These are phyloP conservation scores for Dendrolimus punctatus DNA, from an alignment of 1,140 invertebrate genomes.

Conservation along the genomic window DNA sequence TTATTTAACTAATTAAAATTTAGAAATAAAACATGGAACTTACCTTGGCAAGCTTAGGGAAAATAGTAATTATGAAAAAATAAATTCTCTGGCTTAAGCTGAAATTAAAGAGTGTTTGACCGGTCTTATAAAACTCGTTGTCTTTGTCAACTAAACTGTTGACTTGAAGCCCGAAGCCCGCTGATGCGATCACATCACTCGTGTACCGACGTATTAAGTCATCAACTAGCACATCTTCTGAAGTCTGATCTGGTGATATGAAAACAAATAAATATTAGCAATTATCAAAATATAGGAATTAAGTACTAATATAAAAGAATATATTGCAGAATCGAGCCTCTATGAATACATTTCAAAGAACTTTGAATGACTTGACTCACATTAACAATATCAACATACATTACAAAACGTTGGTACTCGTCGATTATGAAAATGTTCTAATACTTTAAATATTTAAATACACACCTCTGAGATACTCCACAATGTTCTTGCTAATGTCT, in stretches of 20 bases:
- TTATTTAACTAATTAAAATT: too few relatives aligned
- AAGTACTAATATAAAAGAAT: too few relatives aligned
- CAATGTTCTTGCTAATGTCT: conserved; percentile 35
- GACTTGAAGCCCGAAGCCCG: conserved; percentile 72
- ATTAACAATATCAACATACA: too few relatives aligned
- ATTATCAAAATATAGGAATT: too few relatives aligned
- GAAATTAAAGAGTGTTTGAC: conserved; percentile 42
- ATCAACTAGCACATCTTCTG: conserved; percentile 30
- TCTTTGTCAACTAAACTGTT: conserved; percentile 71
- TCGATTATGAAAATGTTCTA: background rate
- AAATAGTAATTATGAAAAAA: conserved; percentile 17
- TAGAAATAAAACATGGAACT: background rate
- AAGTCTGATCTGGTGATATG: conserved; percentile 16
- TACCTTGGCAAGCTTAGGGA: conserved; percentile 26
- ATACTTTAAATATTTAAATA: background rate
- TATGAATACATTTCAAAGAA: too few relatives aligned
- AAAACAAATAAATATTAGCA: background rate
- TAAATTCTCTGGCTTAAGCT: conserved; percentile 16
- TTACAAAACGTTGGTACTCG: too few relatives aligned
- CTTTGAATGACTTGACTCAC: too few relatives aligned
- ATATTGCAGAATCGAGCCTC: too few relatives aligned
- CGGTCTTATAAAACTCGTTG: conserved; percentile 70
- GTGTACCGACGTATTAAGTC: conserved; percentile 61
- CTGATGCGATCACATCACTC: conserved; percentile 74
- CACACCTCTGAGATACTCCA: conserved; percentile 37